Evolutionary conservation across 2,797 vertebrate genomes (phyloP), one percentile per base, ranked within the genome.

Genomic region (Rhinogobio ventralis): DNA sequence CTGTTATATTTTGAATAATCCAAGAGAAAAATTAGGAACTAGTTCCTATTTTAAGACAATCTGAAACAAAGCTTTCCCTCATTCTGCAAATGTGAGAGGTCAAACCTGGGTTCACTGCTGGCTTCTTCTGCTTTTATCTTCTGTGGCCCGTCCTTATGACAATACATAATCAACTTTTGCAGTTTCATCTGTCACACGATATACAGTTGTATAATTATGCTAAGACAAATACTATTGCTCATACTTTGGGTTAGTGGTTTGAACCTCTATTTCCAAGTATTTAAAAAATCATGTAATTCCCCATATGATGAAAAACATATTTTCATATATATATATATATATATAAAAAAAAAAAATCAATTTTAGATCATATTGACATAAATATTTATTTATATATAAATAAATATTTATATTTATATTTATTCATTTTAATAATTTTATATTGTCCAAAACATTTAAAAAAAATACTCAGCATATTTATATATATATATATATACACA

Each of bases 51-150:
- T 57, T 86, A 68, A 86, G 86, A 77, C 83, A 86, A 83, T 79
- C 79, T 79, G 88, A 89, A 84, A 89, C 83, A 85, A 75, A 69
- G 81, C 25, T 71, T 76, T 85, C 79, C 55, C 60, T 77, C 57
- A 39, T 57, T 66, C 73, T 57, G 73, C 30, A 30, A 46, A 79
- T 82, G 84, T 73, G 62, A 86, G 80, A 86, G 84, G 79, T 86
- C 84, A 86, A 49, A 19, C 39, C 14, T 13, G 66, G 39, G 75
- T 79, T 79, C 53, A 84, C 15, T 19, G 17, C 60, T 2, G 8
- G 5, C 23, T 67, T 14, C 83, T 84, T 86, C 84, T 60, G 79
- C 79, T 86, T 86, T 81, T 57, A 42, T 62, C 53, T 62, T 64
- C 23, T 45, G 36, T 51, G 72, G 76, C 64, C 46, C 23, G 17